A percentile compares a stretch with the other conserved stretches of the same genome.
Conservation (phyloP, 2,113 vertebrate genomes). For the Macquaria ambigua region DNA sequence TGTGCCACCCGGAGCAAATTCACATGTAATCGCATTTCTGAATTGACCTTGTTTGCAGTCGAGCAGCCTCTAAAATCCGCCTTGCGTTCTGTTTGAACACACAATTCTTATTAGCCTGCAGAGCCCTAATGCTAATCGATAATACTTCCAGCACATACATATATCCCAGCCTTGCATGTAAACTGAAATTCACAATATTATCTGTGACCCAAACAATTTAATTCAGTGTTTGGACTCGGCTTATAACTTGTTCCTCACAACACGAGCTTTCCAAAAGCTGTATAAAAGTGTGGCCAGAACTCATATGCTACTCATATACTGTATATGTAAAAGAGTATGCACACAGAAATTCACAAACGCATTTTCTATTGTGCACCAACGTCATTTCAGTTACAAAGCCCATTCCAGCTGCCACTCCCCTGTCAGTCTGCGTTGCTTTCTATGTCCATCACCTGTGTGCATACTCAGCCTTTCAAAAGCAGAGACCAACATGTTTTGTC, state of each 20-base stretch:
- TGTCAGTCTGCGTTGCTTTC: constrained; percentile 12
- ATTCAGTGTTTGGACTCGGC: not conserved
- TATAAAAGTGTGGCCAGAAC: not conserved
- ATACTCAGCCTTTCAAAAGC: constrained; percentile 25
- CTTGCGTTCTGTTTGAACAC: not conserved
- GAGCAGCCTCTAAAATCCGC: not conserved
- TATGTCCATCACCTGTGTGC: constrained; percentile 24
- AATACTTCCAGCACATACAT: not conserved
- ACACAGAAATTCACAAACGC: not conserved
- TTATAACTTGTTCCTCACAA: not conserved
- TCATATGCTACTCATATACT: not conserved
- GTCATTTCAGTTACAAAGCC: not conserved
- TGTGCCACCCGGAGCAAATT: not conserved
- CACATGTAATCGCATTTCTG: not conserved
- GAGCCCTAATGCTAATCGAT: not conserved
- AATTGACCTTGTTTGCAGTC: not conserved
- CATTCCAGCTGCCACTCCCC: constrained; percentile 6
- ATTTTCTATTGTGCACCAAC: not conserved
- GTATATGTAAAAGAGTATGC: not conserved
- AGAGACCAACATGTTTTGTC: not conserved
- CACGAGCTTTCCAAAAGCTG: not conserved
- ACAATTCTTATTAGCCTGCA: not conserved
- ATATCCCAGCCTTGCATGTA: not conserved
- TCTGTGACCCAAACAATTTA: not conserved
- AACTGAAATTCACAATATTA: not conserved